phyloP scores from a whole-genome alignment of 1,140 invertebrate species.

The Alviniconcha marisindica region DNA sequence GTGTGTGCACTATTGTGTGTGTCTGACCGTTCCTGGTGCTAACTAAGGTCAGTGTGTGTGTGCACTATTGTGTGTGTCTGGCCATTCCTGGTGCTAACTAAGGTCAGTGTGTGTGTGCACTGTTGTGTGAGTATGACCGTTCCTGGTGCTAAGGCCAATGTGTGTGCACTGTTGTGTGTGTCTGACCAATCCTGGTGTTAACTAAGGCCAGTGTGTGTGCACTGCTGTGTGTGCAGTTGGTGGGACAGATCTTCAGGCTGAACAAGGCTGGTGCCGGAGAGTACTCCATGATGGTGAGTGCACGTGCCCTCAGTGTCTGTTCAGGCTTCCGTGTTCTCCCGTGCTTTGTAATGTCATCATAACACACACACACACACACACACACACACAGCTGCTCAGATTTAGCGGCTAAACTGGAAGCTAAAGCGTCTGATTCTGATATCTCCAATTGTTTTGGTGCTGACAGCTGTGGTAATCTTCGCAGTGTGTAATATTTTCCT shows the following conservation, averaged over 20 bases:
- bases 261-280: conserved; percentile 62
- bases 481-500: too few relatives aligned
- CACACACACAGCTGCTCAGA: too few relatives aligned
- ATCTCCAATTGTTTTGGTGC: too few relatives aligned
- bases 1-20: background rate
- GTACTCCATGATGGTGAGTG: conserved; percentile 67
- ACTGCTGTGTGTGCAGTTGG: conserved; percentile 76
- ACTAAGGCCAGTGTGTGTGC: background rate
- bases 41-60: background rate
- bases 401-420: too few relatives aligned
- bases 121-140: background rate
- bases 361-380: too few relatives aligned
- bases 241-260: conserved; percentile 81
- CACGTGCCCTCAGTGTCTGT: too few relatives aligned
- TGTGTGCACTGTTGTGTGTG: conserved; percentile 28
- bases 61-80: background rate
- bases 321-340: background rate
- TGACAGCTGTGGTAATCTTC: too few relatives aligned
- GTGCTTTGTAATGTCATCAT: background rate
- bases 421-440: too few relatives aligned
- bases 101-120: background rate
- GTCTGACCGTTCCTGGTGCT: too few relatives aligned
- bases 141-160: background rate
- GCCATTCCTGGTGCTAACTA: too few relatives aligned
- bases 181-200: background rate